Evolutionary conservation across 2,797 vertebrate genomes (phyloP).

Genomic region (Eleutherodactylus coqui): DNA sequence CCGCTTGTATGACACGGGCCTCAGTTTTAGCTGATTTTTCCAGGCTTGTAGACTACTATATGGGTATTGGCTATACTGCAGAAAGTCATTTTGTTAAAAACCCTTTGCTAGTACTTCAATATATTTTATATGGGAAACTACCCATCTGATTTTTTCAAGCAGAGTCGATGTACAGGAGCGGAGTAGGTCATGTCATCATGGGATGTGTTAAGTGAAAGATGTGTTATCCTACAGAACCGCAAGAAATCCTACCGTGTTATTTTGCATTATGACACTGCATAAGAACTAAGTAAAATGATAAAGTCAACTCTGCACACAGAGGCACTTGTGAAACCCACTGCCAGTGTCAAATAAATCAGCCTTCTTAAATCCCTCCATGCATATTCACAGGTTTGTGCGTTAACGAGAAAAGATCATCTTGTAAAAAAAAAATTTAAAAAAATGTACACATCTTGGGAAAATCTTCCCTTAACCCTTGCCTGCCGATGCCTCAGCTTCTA

Average conservation of each 20-base stretch:
- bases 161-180: not conserved
- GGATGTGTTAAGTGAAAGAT: too few species aligned
- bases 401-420: not conserved
- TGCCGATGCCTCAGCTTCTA: too few species aligned
- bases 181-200: too few species aligned
- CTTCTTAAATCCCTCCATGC: not conserved
- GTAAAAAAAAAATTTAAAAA: too few species aligned
- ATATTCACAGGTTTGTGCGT: slow-evolving; percentile 7
- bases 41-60: not conserved
- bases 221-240: not conserved
- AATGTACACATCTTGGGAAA: slow-evolving; percentile 13
- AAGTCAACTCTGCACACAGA: not conserved
- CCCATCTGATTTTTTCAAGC: not conserved
- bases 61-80: not conserved
- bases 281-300: not conserved
- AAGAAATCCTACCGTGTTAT: not conserved
- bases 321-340: not conserved
- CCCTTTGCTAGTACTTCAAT: not conserved
- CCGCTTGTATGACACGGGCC: too few species aligned
- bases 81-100: not conserved
- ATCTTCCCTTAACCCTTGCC: not conserved
- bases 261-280: slow-evolving; percentile 12
- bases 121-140: not conserved
- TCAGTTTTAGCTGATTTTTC: not conserved
- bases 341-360: not conserved